Base-by-base conservation (phyloP, 2,888 invertebrate species). In the Lasioglossum vierecki region DNA sequence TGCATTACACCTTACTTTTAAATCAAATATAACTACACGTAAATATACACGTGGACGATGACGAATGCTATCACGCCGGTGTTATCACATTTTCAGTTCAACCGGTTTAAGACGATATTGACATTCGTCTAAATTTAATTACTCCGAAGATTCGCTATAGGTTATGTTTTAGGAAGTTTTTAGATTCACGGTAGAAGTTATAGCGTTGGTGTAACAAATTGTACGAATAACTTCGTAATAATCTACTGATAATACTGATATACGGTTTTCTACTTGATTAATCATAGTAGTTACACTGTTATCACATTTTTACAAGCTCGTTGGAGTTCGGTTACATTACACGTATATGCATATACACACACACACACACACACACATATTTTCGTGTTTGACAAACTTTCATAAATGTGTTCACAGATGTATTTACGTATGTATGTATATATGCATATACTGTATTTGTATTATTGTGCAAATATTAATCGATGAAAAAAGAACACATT, bases 61-160 rank as follows among this genome's bases (percentile, higher is more conserved):
- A 63, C 75, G 57, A 63, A 70, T 41, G 57, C 26, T 76, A 60
- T 57, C n/a, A 66, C 30, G 11, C 30, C 71, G 73, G 66, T 76
- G 44, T 79, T 77, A 82, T 86, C 71, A 87, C 85, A 85, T 87
- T 57, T 84, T 83, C 75, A 44, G n/a, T 75, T 76, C 44, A 35
- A 76, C 57, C 79, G 44, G 71, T 76, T 8, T 60, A 30, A 44
- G 39, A 41, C 60, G 66, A 76, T 79, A 46, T 80, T 79, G 63
- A 83, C 71, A 77, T 66, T 83, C 39, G 53, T 30, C 13, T 79
- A 35, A 3, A 35, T 35, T 2, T 35, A n/a, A 79, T 86, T 60
- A 49, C 22, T 70, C 39, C 15, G 30, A 30, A 49, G n/a, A 39
- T 66, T 66, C 63, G 30, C n/a, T 78, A 5, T 41, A 80, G 86